Percentiles rank a stretch among this genome's conserved stretches.
These are phyloP conservation scores for Bedellia somnulentella DNA, from an alignment of 2,888 invertebrate genomes.

Conservation along the genomic window DNA sequence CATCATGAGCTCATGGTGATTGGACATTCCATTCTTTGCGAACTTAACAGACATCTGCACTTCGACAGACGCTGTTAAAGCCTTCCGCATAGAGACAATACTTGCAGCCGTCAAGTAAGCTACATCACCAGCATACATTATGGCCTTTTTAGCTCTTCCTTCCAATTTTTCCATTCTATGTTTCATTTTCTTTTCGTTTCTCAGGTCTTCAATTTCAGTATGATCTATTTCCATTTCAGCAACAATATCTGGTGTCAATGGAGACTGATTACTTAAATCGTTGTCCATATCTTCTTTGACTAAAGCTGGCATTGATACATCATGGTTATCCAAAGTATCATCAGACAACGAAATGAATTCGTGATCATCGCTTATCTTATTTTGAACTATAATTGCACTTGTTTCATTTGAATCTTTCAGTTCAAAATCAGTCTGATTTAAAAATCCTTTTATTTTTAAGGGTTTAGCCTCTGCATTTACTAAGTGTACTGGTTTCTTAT, in stretches of 20 bases:
- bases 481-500: constrained; percentile 24
- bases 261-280: constrained; percentile 27
- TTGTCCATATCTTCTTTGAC: constrained; percentile 37
- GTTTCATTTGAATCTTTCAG: constrained; percentile 33
- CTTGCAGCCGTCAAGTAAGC: constrained; percentile 50
- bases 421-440: too few species aligned
- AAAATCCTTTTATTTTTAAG: constrained; percentile 26
- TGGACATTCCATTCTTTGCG: constrained; percentile 47
- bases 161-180: constrained; percentile 37
- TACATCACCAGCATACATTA: constrained; percentile 49
- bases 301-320: constrained; percentile 24
- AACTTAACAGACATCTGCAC: constrained; percentile 48
- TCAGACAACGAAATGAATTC: constrained; percentile 20
- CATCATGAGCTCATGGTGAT: constrained; percentile 53
- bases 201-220: too few species aligned
- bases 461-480: constrained; percentile 16
- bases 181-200: too few species aligned
- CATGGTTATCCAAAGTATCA: constrained; percentile 24
- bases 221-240: constrained; percentile 46
- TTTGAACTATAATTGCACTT: constrained; percentile 30
- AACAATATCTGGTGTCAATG: constrained; percentile 30
- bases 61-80: constrained; percentile 48
- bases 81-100: constrained; percentile 46
- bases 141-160: constrained; percentile 48
- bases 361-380: constrained; percentile 27